Conservation (phyloP, 2,113 vertebrate genomes). For the Paradisaea rubra region DNA sequence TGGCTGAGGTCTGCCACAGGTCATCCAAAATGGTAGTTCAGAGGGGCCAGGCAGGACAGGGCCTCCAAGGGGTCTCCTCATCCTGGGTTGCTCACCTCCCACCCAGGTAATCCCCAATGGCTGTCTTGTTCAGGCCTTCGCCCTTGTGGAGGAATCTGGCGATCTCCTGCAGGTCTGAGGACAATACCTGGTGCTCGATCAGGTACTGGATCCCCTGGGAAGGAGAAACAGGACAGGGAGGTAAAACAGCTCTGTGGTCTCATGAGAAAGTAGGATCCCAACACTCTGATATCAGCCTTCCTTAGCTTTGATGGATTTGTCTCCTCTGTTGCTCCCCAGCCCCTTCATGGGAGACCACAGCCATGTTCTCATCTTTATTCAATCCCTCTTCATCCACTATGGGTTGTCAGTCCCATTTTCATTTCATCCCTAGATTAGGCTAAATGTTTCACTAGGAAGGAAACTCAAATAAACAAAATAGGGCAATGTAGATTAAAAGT, state of each 20-base stretch:
- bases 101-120: slow-evolving; percentile 91
- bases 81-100: slow-evolving; percentile 76
- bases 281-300: background rate
- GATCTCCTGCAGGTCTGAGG: slow-evolving; percentile 66
- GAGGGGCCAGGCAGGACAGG: background rate
- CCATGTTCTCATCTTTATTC: background rate
- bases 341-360: background rate
- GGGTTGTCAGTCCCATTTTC: background rate
- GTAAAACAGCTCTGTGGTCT: background rate
- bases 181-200: slow-evolving; percentile 78
- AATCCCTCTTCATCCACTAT: background rate
- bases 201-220: slow-evolving; percentile 86
- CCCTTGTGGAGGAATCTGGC: slow-evolving; percentile 92
- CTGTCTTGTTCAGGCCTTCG: slow-evolving; percentile 92
- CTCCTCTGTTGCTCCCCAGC: background rate
- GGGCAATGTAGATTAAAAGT: background rate
- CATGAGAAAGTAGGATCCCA: background rate
- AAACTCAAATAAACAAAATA: background rate
- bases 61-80: background rate
- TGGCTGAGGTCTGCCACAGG: background rate
- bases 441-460: background rate
- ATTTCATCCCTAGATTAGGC: background rate
- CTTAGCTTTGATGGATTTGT: background rate
- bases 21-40: background rate
- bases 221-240: background rate